Evolutionary conservation across 2,888 invertebrate species (phyloP).

Genomic region (Polydrusus tereticollis): DNA sequence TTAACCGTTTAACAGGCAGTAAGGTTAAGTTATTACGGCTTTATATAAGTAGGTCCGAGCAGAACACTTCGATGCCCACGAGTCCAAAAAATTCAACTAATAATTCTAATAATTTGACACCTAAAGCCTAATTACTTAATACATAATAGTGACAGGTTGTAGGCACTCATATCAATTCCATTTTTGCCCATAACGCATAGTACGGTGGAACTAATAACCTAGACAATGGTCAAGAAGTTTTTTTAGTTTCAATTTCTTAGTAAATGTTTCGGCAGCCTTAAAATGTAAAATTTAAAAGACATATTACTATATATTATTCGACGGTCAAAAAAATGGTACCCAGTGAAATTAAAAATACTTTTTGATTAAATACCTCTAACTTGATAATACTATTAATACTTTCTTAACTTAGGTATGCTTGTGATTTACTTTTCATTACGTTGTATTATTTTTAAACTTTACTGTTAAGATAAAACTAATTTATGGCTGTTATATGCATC

Average conservation of each 20-base stretch:
- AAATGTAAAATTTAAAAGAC: not conserved
- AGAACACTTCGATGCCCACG: constrained; percentile 66
- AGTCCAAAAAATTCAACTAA: constrained; percentile 63
- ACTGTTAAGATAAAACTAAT: constrained; percentile 36
- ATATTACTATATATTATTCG: not conserved
- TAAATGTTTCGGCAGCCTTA: not conserved
- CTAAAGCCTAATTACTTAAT: not conserved
- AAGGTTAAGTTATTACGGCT: constrained; percentile 89
- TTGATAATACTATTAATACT: constrained; percentile 20
- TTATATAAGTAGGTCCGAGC: constrained; percentile 78
- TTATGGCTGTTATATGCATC: constrained; percentile 43
- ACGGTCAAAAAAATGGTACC: not conserved
- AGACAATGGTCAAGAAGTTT: not conserved
- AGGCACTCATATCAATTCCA: constrained; percentile 32
- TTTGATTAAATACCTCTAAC: constrained; percentile 22
- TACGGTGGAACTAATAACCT: constrained; percentile 1
- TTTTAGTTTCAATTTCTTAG: not conserved
- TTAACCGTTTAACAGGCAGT: constrained; percentile 86
- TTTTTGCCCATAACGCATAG: constrained; percentile 4
- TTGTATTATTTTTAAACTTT: constrained; percentile 25
- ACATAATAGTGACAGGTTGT: not conserved
- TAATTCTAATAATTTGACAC: constrained; percentile 19
- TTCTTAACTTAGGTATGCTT: constrained; percentile 20
- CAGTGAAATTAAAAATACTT: constrained; percentile 11
- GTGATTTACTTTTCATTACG: constrained; percentile 31